Evolutionary conservation across 2,888 invertebrate genomes (phyloP), one percentile per base, ranked within the genome.

Genomic region (Eumacrocentrus americanus): DNA sequence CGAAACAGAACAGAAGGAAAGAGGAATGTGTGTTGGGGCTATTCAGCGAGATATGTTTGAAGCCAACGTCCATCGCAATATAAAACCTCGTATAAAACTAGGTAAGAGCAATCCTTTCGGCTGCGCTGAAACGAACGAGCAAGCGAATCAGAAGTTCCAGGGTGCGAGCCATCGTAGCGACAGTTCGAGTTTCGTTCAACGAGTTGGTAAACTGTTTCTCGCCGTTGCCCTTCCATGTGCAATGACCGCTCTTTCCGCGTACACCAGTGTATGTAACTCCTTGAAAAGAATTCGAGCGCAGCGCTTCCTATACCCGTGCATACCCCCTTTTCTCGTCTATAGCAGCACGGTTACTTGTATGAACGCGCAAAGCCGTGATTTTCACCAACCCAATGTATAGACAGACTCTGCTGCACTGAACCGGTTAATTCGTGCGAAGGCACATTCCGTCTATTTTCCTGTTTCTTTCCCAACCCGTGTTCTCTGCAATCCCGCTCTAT

Each of bases 171-270:
- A 34, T 46, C 14, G 35, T 14, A 11, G 46, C 53, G 53, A 53
- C 40, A 74, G 73, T 72, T 69, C 62, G 68, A 72, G 68, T 70
- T 72, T 70, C 72, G 70, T 69, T 72, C 72, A 75, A 75, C 75
- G 76, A 79, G 77, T 79, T 76, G 74, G 77, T 72, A 76, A 79
- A 79, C 76, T 77, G 72, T 74, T 76, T 60, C 59, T 48, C 62
- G 46, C 38, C 38, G 38, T 57, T 29, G n/a, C 38, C 46, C 34
- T 50, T 18, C 51, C 62, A 66, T 66, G 65, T 61, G 63, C 59
- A 59, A 46, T 20, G 54, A 44, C 25, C 54, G 54, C 35, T 29
- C 20, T 29, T 25, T 40, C 18, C 25, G 25, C 18, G 29, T 58
- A 51, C 4, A 18, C 23, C 14, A 50, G 20, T 16, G 16, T 44